These are phyloP conservation scores for Orthosia gracilis DNA, from an alignment of 2,888 invertebrate genomes.

Conservation along the genomic window DNA sequence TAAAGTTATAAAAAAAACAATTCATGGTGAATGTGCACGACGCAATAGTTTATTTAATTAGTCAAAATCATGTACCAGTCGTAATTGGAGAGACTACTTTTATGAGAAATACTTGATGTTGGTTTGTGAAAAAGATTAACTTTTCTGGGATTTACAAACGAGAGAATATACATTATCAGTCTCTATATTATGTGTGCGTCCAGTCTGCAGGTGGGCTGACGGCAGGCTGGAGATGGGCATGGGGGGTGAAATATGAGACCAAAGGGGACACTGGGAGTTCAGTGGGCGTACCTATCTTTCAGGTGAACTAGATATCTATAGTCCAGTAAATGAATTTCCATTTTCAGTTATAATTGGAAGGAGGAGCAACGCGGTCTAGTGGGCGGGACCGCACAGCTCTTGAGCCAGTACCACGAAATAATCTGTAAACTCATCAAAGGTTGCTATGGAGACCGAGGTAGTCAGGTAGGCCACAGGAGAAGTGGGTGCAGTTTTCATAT, in stretches of 20 bases:
- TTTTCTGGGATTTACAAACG: background rate
- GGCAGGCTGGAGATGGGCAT: background rate
- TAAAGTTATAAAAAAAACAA: constrained; percentile 20
- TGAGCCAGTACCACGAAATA: background rate
- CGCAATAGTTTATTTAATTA: constrained; percentile 30
- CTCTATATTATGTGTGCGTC: background rate
- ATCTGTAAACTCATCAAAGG: background rate
- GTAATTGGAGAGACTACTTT: background rate
- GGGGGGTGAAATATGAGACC: background rate
- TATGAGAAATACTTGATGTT: too few relatives aligned
- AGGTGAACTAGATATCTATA: background rate
- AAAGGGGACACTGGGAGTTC: background rate
- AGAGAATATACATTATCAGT: background rate
- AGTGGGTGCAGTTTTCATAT: background rate
- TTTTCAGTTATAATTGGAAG: background rate
- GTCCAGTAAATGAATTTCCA: background rate
- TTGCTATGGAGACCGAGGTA: background rate
- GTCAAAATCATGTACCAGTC: constrained; percentile 58
- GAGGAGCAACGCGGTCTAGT: background rate
- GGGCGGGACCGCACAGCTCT: background rate
- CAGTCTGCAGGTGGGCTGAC: background rate
- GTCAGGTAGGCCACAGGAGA: background rate
- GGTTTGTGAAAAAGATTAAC: background rate
- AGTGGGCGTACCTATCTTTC: background rate
- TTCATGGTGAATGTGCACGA: constrained; percentile 53